A percentile compares a stretch with the other conserved stretches of the same genome.
phyloP scores from a whole-genome alignment of 2,888 invertebrate genomes.

The Theretra japonica region DNA sequence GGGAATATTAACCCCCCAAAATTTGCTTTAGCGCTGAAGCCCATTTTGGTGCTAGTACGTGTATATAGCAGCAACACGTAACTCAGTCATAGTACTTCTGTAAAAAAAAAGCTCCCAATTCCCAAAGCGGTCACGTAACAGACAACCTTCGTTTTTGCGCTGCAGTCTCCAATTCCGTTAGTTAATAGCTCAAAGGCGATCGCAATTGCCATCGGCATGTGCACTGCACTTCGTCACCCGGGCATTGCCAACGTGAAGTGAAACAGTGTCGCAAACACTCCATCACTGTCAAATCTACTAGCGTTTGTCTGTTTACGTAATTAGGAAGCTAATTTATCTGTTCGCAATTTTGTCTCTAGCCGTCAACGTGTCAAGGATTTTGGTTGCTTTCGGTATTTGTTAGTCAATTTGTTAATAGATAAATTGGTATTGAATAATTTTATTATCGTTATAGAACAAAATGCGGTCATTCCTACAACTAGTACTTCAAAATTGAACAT shows the following conservation, averaged over 20 bases:
- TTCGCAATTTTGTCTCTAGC: slow-evolving; percentile 10
- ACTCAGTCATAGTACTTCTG: not conserved
- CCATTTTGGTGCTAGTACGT: too few species aligned
- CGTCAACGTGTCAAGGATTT: slow-evolving; percentile 10
- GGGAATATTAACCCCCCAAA: too few species aligned
- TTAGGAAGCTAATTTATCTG: slow-evolving; percentile 15
- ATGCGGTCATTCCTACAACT: too few species aligned
- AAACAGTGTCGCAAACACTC: slow-evolving; percentile 26
- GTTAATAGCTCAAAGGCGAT: not conserved
- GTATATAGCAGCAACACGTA: not conserved
- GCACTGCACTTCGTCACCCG: slow-evolving; percentile 14
- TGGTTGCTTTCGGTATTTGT: not conserved
- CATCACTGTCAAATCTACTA: slow-evolving; percentile 15
- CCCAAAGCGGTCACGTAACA: not conserved
- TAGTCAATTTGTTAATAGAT: too few species aligned
- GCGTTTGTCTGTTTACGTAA: slow-evolving; percentile 23
- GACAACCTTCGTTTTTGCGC: not conserved
- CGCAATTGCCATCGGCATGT: not conserved
- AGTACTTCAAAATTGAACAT: too few species aligned
- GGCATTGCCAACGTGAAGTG: slow-evolving; percentile 8
- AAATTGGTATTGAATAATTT: too few species aligned
- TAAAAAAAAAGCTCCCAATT: not conserved
- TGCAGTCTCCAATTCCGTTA: not conserved
- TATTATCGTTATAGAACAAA: too few species aligned
- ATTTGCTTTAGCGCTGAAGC: too few species aligned